Evolutionary conservation across 2,888 invertebrate genomes (phyloP), one percentile per base, ranked within the genome.

Genomic region (Colletes collaris): DNA sequence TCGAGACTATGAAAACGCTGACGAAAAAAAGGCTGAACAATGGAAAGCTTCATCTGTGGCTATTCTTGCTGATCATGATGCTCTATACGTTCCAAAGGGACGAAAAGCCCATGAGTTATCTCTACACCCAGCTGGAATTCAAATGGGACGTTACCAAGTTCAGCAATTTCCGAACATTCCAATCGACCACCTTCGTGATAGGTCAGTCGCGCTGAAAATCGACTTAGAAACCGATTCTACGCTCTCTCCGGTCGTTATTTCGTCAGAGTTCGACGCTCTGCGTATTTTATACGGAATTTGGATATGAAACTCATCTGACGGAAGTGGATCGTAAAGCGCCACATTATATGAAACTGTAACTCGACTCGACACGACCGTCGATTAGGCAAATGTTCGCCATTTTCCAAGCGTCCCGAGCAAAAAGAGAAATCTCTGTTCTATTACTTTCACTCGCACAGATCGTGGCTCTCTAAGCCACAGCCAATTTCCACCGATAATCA

Each of bases 1-100:
- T 93, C 10, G 94, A 95, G 40, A 96, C 97, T 0, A 78, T 96
- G 0, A 92, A 91, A 11, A 96, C 96, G 0, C 88, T 97, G 4
- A 92, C 94, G 0, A 96, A 95, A 87, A 94, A 92, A 60, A 94
- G 97, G 11, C 89, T 93, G 0, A 93, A 94, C 5, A 94, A 95
- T 77, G 93, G 95, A 10, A 94, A 96, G 81, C 89, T 94, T 49
- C 96, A 95, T 83, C 92, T 97, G 3, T 94, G 96, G 92, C 93
- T 97, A 52, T 92, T 97, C n/a, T 94, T 97, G 11, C 87, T 96
- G 10, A 95, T 96, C 19, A 97, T 97, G 97, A 95, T 95, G 0
- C 93, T 97, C 65, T 97, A 97, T 87, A 96, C 97, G 64, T 97
- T 97, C 90, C 97, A 97, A 92, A 94, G 97, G 90, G 97, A 97